Evolutionary conservation across 2,113 vertebrate species (phyloP), one percentile per base, ranked within the genome.

Genomic region (Xerus inauris): DNA sequence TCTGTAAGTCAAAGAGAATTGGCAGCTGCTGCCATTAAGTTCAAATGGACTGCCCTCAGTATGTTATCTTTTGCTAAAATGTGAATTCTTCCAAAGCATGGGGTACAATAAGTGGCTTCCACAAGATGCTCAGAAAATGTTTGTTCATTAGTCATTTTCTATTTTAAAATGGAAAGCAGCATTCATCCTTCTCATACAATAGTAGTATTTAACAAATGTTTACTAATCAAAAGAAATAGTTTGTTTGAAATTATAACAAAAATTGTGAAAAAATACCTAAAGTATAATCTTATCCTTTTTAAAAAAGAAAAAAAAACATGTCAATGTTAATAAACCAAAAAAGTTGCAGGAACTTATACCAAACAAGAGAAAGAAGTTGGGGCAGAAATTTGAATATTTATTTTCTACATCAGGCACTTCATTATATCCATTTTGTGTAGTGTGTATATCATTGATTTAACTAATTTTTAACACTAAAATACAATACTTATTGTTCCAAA

Each of bases 1-100:
- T 76, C 30, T 72, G 16, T 89, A 69, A 95, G 65, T 91, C 91
- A 95, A 89, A 85, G 67, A 91, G 73, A 83, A 95, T 62, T 76
- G 76, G 87, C 28, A 93, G 69, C 45, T 73, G 57, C 42, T 86
- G 51, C 30, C 32, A 57, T 82, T 77, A 95, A 83, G 10, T 96
- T 94, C 32, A 88, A 86, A 90, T 76, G 75, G 76, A 93, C 59
- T 81, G 57, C 26, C 45, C 24, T 89, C 16, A 22, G 91, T 88
- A 81, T 59, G 79, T 72, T 62, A 80, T 83, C 49, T 92, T 73
- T 94, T 97, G 28, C n/a, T 64, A 93, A 49, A 80, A 12, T 14
- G 32, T 51, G 32, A 96, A 65, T 64, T 47, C 65, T 90, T 86
- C 40, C 57, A 93, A 94, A 81, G 38, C 45, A 71, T 30, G 2